phyloP scores from a whole-genome alignment of 2,113 vertebrate genomes.

The Bucco capensis region DNA sequence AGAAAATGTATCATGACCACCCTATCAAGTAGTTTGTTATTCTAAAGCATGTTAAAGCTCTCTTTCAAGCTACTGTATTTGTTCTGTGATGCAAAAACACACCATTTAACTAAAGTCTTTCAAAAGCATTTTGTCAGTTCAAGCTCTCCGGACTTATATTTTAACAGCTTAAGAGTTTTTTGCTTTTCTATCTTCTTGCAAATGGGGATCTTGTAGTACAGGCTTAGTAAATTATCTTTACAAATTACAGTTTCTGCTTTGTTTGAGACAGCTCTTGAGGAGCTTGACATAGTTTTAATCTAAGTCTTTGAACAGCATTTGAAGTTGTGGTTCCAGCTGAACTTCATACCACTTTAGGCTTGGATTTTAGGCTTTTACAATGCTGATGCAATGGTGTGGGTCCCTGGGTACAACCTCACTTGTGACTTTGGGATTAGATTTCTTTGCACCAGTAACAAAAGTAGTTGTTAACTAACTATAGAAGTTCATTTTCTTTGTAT shows the following conservation, averaged over 20 bases:
- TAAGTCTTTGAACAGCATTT: too few species aligned
- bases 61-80: background rate
- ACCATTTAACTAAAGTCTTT: background rate
- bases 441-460: constrained; percentile 83
- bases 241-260: too few species aligned
- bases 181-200: background rate
- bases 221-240: too few species aligned
- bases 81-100: background rate
- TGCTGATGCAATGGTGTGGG: constrained; percentile 76
- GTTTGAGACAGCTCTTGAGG: too few species aligned
- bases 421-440: constrained; percentile 71
- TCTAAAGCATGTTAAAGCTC: background rate
- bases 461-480: constrained; percentile 29
- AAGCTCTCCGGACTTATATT: background rate
- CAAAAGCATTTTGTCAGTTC: background rate
- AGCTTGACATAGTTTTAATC: too few species aligned
- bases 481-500: background rate
- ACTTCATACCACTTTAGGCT: too few species aligned
- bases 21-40: background rate
- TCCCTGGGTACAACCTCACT: constrained; percentile 74
- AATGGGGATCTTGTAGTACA: background rate
- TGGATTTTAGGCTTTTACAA: constrained; percentile 63
- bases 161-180: background rate
- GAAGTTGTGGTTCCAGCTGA: too few species aligned
- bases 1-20: background rate